Evolutionary conservation across 1,140 invertebrate species (phyloP), one percentile per base, ranked within the genome.

Genomic region (Delia radicum): DNA sequence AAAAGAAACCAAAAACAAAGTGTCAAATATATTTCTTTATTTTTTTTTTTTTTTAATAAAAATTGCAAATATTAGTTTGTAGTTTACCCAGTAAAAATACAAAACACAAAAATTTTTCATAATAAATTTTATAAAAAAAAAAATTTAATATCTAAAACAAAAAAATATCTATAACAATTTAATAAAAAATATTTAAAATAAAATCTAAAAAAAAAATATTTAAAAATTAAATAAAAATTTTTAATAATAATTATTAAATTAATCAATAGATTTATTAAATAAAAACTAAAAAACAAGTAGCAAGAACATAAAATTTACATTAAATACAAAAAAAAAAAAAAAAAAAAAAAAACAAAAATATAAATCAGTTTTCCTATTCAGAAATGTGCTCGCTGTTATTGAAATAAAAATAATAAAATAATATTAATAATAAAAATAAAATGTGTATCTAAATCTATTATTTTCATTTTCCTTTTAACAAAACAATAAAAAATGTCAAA

Each of bases 11-110:
- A 42, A 42, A 42, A 42, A 13, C 37, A 10, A 15, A 15, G 37
- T 42, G 37, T 42, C 37, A 42, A 42, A 42, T 10, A 42, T n/a
- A 42, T 5, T 42, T 42, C 37, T 15, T 42, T 33, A 33, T 33
- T 33, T 5, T 33, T 33, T 5, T 33, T 33, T 42, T 13, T 0
- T 15, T 42, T 42, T 42, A 42, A 42, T 5, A 5, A 42, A 42
- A 42, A 13, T 1, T n/a, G 63, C 31, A 29, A 67, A 67, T 29
- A 67, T 67, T 67, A 67, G 31, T 67, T 67, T 67, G 31, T 33
- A 67, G 27, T 67, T 29, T 67, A 29, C 27, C 15, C 27, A 28
- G 29, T n/a, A 67, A 67, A 29, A 0, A 67, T 2, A 27, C 7
- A 29, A 67, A 28, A 67, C 15, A 67, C 4, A 67, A 67, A n/a